Base-by-base conservation (phyloP, 2,797 vertebrate genomes). In the Parambassis ranga region DNA sequence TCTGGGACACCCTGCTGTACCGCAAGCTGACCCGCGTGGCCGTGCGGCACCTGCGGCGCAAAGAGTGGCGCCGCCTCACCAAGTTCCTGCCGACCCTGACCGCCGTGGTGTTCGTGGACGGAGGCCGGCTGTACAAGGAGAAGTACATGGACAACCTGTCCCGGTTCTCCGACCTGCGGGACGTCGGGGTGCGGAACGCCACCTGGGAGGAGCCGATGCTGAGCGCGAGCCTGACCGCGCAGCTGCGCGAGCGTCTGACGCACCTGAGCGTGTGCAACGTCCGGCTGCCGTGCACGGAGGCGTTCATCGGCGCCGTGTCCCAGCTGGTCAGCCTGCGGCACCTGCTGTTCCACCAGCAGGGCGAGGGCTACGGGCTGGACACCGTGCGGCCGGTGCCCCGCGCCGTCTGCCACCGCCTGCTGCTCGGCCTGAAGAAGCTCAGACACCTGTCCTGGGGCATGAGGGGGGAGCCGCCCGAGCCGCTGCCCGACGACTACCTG, bases 261-360 rank as follows among this genome's bases (percentile, higher is more conserved):
- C 85, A 78, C 66, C 73, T 89, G 27, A 86, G 85, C 51, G 83
- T 85, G 37, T 89, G 87, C 15, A 87, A 87, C 66, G 85, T 89
- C 0, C 64, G 69, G 36, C 69, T 89, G 61, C 68, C 75, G 4
- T 77, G 64, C 71, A 70, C 80, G 0, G 64, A 44, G 41, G 24
- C 72, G 6, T 81, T 89, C n/a, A 53, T 89, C 0, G 1, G 15
- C 26, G n/a, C 66, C 1, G 79, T 73, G 56, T 58, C 80, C 0
- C 41, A 31, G 2, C 65, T 89, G 55, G 28, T 27, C 15, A 87
- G 86, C 71, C 77, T 89, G 47, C 77, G 67, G 5, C 75, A 46
- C 69, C 71, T 89, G 53, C 69, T 86, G 0, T 89, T 86, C 44
- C 87, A 87, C 33, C 85, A 84, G 71, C 80, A 85, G 51, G 81